Base-by-base conservation (phyloP, 2,888 invertebrate genomes). In the Mimachlamys varia region DNA sequence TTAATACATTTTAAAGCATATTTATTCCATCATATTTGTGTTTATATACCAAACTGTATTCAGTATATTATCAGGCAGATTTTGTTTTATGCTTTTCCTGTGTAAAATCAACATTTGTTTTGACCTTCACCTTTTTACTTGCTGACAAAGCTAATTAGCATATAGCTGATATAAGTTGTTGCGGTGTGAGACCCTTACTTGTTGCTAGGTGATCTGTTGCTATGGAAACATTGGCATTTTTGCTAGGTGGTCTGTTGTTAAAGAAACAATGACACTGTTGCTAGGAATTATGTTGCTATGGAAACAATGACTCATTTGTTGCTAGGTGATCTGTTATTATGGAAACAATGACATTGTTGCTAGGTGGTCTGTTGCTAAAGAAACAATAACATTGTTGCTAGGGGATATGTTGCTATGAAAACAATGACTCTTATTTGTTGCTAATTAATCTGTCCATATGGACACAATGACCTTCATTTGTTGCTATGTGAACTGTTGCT, bases 61-160 rank as follows among this genome's bases (percentile, higher is more conserved):
- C 76, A 76, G 76, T 76, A 27, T 76, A 33, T 76, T 12, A 44
- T 33, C 27, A 2, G 76, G 76, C 76, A 27, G 4, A 22, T 13
- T 76, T 10, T 27, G 76, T 76, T 27, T 53, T 13, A 76, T 1
- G 62, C 33, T 76, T 76, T 27, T 76, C 33, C 58, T 58, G 58
- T 53, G 13, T 17, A 53, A 53, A 53, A 62, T 22, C 22, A 10
- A 22, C 22, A 12, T 76, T 76, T 76, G 76, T 27, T 76, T 33
- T 27, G 33, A 76, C 76, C 76, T 76, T 76, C 33, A 76, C 13
- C 76, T 76, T 62, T 62, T 62, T 27, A 76, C 76, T 33, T 76
- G 76, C 33, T 76, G 76, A 76, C 76, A 76, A 76, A 76, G 33
- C 76, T 76, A 76, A 76, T 76, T 76, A 76, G 55, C 55, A 55